Evolutionary conservation across 2,888 invertebrate species (phyloP), one percentile per base, ranked within the genome.

Genomic region (Catotricha subobsoleta): DNA sequence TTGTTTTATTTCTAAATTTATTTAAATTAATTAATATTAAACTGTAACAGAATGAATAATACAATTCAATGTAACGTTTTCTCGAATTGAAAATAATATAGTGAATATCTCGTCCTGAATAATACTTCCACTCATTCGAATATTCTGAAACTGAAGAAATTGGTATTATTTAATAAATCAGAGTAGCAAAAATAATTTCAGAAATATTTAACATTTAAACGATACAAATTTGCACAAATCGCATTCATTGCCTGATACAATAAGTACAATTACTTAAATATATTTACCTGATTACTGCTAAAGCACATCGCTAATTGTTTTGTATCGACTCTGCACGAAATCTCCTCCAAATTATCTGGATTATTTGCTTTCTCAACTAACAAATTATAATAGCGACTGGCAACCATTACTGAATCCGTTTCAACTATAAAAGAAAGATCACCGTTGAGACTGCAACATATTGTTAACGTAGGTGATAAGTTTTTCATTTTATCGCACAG

Each of bases 401-500:
- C 76, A 3, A 90, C 75, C 36, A 75, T 78, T 4, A 83, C 84
- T 60, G 76, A 71, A 50, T 80, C 81, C 0, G 84, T 82, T 53
- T 80, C 80, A 28, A 86, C 78, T 49, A 78, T 75, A 29, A 91
- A 59, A 15, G 73, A 72, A 12, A 87, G 60, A 41, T 72, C 65
- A 1, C 90, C 90, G 41, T 67, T 67, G 23, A 73, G 72, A 27
- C 76, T 80, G 0, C 81, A 87, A 44, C 75, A 69, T 28, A 91
- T 66, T 2, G 72, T 71, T 27, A 91, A 66, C 44, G 70, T 72
- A 0, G 78, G 67, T 9, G 78, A 76, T 62, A 91, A 72, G 40
- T 76, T 80, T 55, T 80, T 81, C 73, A 92, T 77, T 47, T 82
- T 70, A 46, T 92, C 92, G 23, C 88, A 74, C 6, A 87, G 74